Base-by-base conservation (phyloP, 2,888 invertebrate genomes). In the Willowsia nigromaculata region DNA sequence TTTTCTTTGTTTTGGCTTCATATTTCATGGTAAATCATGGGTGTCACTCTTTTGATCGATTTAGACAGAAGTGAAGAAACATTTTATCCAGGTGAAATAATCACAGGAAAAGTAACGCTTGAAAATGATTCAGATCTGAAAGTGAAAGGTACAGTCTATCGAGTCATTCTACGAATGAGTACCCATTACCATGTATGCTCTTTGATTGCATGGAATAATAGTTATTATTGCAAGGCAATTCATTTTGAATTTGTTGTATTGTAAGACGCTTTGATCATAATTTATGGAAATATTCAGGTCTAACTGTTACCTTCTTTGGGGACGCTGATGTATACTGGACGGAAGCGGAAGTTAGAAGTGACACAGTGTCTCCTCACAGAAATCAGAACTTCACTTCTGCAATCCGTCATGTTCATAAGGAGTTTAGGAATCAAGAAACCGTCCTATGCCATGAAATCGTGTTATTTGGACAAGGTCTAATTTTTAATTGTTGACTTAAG, bases 391-490 rank as follows among this genome's bases (percentile, higher is more conserved):
- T 3, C 47, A 25, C 30, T 22, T 43, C 15, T 11, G 1, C 18
- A 18, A 59, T 33, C 47, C 85, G 86, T 0, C 86, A 86, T 53
- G 25, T 87, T 0, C 87, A 87, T 0, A 80, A 53, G 22, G 87
- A 87, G 27, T 87, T 68, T 15, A 22, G 87, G 56, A 87, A 87
- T 59, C 81, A 82, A n/a, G 56, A 81, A 56, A 71, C 87, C 5
- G 13, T 87, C 13, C 9, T 87, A 1, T 81, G 87, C 13, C 30
- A 87, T 4, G 81, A 87, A 87, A 71, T 87, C 3, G 11, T 87
- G 3, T 22, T 87, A 9, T 59, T 81, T 9, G 87, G 87, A 27
- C 87, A 87, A 71, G 65, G 87, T 87, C n/a, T n/a, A n/a, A n/a
- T n/a, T n/a, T n/a, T n/a, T n/a, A n/a, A n/a, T n/a, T n/a, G n/a